Evolutionary conservation across 2,888 invertebrate species (phyloP).

Genomic region (Caenorhabditis sp.): DNA sequence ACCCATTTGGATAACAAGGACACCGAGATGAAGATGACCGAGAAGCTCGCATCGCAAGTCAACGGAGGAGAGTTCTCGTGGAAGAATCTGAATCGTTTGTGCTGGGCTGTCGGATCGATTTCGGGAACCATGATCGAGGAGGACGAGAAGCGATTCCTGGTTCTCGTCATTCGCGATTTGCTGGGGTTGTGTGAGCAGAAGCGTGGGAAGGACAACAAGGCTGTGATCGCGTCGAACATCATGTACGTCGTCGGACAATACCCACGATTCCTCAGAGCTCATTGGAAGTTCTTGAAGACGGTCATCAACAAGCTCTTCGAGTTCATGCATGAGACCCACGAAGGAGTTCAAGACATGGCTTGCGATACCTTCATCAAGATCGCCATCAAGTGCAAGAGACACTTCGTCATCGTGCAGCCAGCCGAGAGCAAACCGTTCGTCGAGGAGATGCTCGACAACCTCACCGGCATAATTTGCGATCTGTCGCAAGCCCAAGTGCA

Average conservation of each 20-base stretch:
- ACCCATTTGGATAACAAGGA: constrained; percentile 98
- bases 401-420: constrained; percentile 94
- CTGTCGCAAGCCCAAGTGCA: constrained; percentile 97
- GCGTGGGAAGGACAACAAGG: constrained; percentile 98
- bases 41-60: constrained; percentile 96
- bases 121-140: constrained; percentile 99
- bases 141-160: constrained; percentile 98
- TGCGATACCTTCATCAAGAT: constrained; percentile 99
- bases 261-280: constrained; percentile 97
- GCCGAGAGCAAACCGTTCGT: constrained; percentile 98
- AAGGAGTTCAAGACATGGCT: constrained; percentile 98
- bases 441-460: constrained; percentile 96
- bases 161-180: constrained; percentile 95
- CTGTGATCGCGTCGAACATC: constrained; percentile 99
- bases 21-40: constrained; percentile 99
- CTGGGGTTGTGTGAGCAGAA: constrained; percentile 98
- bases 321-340: constrained; percentile 99
- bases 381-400: constrained; percentile 96
- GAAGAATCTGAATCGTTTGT: constrained; percentile 98
- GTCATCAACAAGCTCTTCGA: constrained; percentile 98
- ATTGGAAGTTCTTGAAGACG: constrained; percentile 99
- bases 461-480: constrained; percentile 98
- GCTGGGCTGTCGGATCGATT: constrained; percentile 99
- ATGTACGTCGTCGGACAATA: constrained; percentile 99
- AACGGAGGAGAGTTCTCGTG: constrained; percentile 99